These are phyloP conservation scores for Rhyacophila brunnea DNA, from an alignment of 1,140 invertebrate genomes.

Conservation along the genomic window DNA sequence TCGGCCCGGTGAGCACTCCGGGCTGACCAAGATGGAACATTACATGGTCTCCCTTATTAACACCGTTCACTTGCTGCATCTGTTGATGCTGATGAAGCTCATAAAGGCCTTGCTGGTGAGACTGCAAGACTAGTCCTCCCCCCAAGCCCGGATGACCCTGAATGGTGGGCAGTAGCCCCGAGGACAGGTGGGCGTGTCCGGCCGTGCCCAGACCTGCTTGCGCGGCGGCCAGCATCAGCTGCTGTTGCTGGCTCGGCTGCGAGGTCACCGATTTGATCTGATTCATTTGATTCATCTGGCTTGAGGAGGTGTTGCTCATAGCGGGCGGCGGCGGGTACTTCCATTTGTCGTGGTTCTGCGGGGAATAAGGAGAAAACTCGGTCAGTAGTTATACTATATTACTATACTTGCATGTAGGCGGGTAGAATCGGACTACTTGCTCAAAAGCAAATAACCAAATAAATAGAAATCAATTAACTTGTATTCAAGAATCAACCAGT, in stretches of 20 bases:
- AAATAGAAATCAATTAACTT: too few relatives aligned
- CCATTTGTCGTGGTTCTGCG: constrained; percentile 73
- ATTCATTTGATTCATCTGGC: constrained; percentile 41
- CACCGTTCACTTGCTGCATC: constrained; percentile 58
- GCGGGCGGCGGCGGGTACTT: constrained; percentile 57
- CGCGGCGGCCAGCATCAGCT: constrained; percentile 2
- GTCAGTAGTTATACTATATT: too few relatives aligned
- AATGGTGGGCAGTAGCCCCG: constrained; percentile 12
- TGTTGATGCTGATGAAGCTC: constrained; percentile 56
- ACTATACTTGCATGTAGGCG: too few relatives aligned
- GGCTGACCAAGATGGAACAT: constrained; percentile 67
- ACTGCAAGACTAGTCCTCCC: constrained; percentile 34
- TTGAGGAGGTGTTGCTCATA: constrained; percentile 46
- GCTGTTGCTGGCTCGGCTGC: constrained; percentile 56
- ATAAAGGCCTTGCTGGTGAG: constrained; percentile 54
- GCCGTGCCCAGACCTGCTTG: constrained; percentile 14
- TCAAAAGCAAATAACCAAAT: too few relatives aligned
- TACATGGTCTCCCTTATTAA: constrained; percentile 61
- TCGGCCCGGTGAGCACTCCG: constrained; percentile 57
- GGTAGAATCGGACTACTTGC: too few relatives aligned
- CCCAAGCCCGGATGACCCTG: constrained; percentile 28
- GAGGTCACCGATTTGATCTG: constrained; percentile 54
- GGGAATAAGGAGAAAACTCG: constrained; percentile 39
- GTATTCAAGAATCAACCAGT: too few relatives aligned
- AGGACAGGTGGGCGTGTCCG: constrained; percentile 8